Evolutionary conservation across 1,140 invertebrate genomes (phyloP), one percentile per base, ranked within the genome.

Genomic region (Diuraphis noxia): DNA sequence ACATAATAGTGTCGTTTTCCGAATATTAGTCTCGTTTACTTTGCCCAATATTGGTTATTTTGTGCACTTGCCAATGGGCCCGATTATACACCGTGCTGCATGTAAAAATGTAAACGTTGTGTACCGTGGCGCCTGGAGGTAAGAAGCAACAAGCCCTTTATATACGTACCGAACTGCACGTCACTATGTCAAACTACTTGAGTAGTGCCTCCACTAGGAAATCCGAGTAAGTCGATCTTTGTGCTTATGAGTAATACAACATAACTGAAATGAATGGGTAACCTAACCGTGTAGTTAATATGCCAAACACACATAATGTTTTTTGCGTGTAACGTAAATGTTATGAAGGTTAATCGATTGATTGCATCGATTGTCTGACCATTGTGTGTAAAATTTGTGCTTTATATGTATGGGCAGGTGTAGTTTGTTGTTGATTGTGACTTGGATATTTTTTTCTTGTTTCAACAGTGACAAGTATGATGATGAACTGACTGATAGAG

Each of bases 401-500:
- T 63, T 63, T 63, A 63, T 17, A 63, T 30, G n/a, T n/a, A 63
- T n/a, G 30, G 56, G 30, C 10, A n/a, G 13, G 56, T 63, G 30
- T 63, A 63, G 30, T 63, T n/a, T 63, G 56, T n/a, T 30, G 13
- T 63, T 63, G 30, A n/a, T 43, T 84, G 81, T 84, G 81, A 30
- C n/a, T 88, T 88, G 9, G 38, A 40, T 56, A 34, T 43, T 88
- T 77, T 90, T 9, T 89, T 72, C 72, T 91, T 38, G 17, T 52
- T 82, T 46, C 36, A 40, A 41, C 19, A 95, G 94, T 93, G 94
- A 95, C 92, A 94, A 93, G 49, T 95, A 96, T 94, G 95, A 96
- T 92, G 95, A 96, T 93, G 95, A 96, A 92, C 95, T 94, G 92
- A 96, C 96, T 93, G 96, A 96, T 92, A 96, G 96, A 93, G 96